Conservation (phyloP, 2,113 vertebrate genomes). For the Semnopithecus entellus region DNA sequence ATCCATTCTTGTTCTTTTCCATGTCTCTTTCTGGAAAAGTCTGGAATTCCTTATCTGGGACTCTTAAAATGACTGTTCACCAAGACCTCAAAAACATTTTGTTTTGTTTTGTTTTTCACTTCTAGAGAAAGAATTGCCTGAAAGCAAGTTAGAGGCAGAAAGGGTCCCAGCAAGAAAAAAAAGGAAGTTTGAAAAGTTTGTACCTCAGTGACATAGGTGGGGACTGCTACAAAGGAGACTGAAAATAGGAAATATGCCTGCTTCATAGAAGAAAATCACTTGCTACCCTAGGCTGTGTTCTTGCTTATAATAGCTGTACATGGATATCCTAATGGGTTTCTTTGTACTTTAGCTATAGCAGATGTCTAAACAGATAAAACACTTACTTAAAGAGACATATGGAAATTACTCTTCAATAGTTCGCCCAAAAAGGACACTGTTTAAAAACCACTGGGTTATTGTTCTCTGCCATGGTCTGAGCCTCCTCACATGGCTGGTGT, state of each 20-base stretch:
- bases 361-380: slow-evolving; percentile 58
- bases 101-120: not conserved
- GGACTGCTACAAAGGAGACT: not conserved
- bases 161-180: not conserved
- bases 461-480: not conserved
- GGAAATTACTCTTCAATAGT: slow-evolving; percentile 48
- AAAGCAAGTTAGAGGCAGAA: not conserved
- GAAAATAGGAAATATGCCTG: slow-evolving; percentile 18
- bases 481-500: not conserved
- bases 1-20: not conserved
- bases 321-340: not conserved
- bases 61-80: slow-evolving; percentile 3
- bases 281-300: slow-evolving; percentile 34
- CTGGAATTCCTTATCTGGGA: not conserved
- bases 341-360: not conserved
- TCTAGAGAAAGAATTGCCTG: not conserved
- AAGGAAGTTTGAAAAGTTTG: slow-evolving; percentile 34
- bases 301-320: slow-evolving; percentile 33
- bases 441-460: not conserved
- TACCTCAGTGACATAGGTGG: not conserved
- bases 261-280: slow-evolving; percentile 39
- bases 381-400: slow-evolving; percentile 55
- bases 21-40: not conserved
- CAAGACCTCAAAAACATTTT: not conserved
- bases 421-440: not conserved